These are phyloP conservation scores for Hippocampus guttulatus DNA, from an alignment of 2,113 vertebrate species.

Conservation along the genomic window DNA sequence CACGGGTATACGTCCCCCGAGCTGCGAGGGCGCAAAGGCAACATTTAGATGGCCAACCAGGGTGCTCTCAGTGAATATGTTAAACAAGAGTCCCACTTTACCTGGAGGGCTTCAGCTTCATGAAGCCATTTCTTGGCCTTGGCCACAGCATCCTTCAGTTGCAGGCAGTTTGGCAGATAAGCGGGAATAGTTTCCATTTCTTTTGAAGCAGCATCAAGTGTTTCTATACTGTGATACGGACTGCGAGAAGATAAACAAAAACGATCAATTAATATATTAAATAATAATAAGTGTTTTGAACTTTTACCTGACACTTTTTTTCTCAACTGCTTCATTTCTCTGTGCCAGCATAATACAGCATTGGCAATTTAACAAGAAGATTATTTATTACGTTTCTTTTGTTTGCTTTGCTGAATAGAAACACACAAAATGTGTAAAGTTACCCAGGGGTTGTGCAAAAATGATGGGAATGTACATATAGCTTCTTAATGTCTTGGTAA, in stretches of 20 bases:
- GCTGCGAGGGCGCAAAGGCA: conserved; percentile 60
- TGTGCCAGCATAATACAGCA: not conserved
- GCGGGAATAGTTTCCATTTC: conserved; percentile 90
- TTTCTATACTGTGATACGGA: conserved; percentile 78
- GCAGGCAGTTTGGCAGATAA: conserved; percentile 82
- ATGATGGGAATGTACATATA: not conserved
- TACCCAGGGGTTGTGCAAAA: not conserved
- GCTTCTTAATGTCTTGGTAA: not conserved
- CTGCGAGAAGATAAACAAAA: conserved; percentile 56
- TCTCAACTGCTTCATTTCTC: not conserved
- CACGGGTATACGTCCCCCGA: conserved; percentile 85
- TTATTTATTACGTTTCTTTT: not conserved
- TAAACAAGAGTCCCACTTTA: conserved; percentile 37
- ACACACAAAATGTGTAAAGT: not conserved
- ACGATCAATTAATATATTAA: not conserved
- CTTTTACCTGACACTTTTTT: not conserved
- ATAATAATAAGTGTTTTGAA: not conserved
- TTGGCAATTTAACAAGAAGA: not conserved
- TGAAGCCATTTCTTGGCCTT: conserved; percentile 89
- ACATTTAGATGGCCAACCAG: not conserved
- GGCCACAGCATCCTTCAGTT: conserved; percentile 81
- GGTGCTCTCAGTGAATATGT: not conserved
- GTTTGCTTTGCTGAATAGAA: not conserved
- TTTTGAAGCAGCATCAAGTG: conserved; percentile 77
- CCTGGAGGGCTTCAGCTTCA: conserved; percentile 89